Evolutionary conservation across 2,113 vertebrate genomes (phyloP).

Genomic region (Tetrao urogallus): DNA sequence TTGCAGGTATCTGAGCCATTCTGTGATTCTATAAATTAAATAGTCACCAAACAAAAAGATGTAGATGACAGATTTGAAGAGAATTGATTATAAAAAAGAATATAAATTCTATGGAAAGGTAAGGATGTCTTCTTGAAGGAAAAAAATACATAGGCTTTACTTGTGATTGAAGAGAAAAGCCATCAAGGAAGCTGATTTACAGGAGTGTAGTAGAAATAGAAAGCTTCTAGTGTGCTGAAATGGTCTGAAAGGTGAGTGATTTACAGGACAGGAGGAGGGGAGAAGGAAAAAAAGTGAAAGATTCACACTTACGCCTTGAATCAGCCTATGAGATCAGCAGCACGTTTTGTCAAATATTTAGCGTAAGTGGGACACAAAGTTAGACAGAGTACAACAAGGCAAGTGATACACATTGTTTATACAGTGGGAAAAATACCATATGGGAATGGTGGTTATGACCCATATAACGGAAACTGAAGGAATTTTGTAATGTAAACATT

Average conservation of each 20-base stretch:
- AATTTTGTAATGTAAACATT: neutral
- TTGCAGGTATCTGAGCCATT: neutral
- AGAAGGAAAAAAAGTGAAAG: neutral
- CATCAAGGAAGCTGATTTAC: neutral
- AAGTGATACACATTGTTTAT: neutral
- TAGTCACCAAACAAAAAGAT: neutral
- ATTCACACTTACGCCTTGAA: neutral
- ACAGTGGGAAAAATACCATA: rapidly evolving
- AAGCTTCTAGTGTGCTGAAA: neutral
- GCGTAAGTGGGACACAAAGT: neutral
- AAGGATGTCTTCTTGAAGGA: neutral
- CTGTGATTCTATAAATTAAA: neutral
- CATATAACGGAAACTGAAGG: neutral
- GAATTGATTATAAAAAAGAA: neutral
- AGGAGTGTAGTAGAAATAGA: neutral
- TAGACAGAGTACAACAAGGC: neutral
- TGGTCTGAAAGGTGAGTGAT: neutral
- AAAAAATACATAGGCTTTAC: neutral
- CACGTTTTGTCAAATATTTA: neutral
- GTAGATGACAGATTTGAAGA: neutral
- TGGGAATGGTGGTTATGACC: neutral
- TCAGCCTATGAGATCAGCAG: neutral
- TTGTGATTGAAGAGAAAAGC: neutral
- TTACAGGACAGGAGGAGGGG: neutral
- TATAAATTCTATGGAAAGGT: neutral